A percentile compares a stretch with the other conserved stretches of the same genome.
These are phyloP conservation scores for Epinephelus cyanopodus DNA, from an alignment of 2,113 vertebrate species.

Conservation along the genomic window DNA sequence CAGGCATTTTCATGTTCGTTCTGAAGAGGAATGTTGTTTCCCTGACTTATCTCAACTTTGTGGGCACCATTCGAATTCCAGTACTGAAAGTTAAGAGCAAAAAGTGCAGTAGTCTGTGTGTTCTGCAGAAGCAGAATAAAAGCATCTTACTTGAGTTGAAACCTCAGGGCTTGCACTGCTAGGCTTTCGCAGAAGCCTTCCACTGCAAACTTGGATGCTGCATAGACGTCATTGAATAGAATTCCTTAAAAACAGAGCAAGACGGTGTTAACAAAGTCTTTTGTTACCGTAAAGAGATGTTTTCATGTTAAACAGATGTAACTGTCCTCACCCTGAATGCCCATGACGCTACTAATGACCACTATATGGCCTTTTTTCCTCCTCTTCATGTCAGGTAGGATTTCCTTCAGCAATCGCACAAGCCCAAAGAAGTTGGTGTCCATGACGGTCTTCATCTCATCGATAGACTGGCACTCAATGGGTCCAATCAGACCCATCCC, in stretches of 20 bases:
- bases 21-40: background rate
- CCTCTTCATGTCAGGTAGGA: conserved; percentile 91
- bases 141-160: conserved; percentile 88
- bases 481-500: conserved; percentile 91
- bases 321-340: conserved; percentile 85
- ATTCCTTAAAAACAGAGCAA: conserved; percentile 81
- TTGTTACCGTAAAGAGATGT: background rate
- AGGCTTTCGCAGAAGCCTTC: conserved; percentile 93
- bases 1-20: conserved; percentile 1
- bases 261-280: background rate
- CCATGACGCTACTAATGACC: conserved; percentile 92
- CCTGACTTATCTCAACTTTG: background rate
- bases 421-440: conserved; percentile 93
- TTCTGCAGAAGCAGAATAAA: background rate
- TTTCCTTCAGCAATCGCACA: conserved; percentile 88
- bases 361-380: conserved; percentile 89
- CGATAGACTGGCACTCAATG: conserved; percentile 89
- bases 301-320: background rate
- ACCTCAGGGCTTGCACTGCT: conserved; percentile 89
- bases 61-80: background rate
- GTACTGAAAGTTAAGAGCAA: background rate
- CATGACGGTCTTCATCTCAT: conserved; percentile 91
- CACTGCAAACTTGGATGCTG: conserved; percentile 91
- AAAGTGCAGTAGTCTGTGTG: background rate
- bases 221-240: conserved; percentile 92